These are phyloP conservation scores for Holothuria scabra DNA, from an alignment of 53 echinoderm and acorn worm genomes.

Conservation along the genomic window DNA sequence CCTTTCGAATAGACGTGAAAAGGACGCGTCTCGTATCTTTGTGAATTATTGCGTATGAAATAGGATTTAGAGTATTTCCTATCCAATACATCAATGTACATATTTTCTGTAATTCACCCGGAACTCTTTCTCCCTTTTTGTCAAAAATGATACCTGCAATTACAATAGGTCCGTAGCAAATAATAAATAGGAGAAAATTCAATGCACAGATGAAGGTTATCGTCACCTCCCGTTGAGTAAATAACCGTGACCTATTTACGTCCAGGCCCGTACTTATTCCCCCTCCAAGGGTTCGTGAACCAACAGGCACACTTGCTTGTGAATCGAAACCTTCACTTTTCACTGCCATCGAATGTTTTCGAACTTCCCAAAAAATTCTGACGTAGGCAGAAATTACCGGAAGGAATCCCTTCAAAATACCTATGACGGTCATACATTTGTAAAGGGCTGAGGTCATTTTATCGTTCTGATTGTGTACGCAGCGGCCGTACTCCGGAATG, in stretches of 20 bases:
- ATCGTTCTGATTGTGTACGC: conserved; percentile 8
- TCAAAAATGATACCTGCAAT: background rate
- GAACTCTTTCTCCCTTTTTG: background rate
- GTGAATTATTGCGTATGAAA: conserved; percentile 24
- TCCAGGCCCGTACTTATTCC: background rate
- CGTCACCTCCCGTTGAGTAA: conserved; percentile 11
- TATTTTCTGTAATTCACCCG: conserved; percentile 6
- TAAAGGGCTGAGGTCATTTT: background rate
- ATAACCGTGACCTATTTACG: background rate
- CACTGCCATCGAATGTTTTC: conserved; percentile 6
- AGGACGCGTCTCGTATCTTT: background rate
- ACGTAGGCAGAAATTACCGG: conserved; percentile 16
- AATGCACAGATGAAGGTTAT: conserved; percentile 16
- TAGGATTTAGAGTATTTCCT: conserved; percentile 34
- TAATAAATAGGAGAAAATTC: conserved; percentile 7
- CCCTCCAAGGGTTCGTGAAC: background rate
- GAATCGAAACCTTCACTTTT: background rate
- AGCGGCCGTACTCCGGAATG: conserved; percentile 9
- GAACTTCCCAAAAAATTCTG: conserved; percentile 39
- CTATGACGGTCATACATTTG: conserved; percentile 9
- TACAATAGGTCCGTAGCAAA: conserved; percentile 38
- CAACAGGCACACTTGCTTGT: too few species aligned
- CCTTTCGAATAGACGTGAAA: background rate
- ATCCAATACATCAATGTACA: conserved; percentile 47
- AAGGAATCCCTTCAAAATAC: conserved; percentile 15